Percentiles rank a stretch among this genome's conserved stretches.
Conservation (phyloP, 2,888 invertebrate genomes). For the Eilema griseolum region DNA sequence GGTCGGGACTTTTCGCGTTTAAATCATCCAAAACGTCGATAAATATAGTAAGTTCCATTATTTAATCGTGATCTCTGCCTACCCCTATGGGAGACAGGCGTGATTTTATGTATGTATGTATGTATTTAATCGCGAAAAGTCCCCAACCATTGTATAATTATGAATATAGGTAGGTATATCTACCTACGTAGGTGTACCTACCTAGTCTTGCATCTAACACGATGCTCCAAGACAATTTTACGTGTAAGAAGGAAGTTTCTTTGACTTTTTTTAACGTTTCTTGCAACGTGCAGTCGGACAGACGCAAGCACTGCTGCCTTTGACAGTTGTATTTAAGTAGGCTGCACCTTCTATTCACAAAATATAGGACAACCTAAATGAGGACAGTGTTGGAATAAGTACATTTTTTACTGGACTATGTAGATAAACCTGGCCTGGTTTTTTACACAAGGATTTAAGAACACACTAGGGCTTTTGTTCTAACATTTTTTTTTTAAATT, state of each 20-base stretch:
- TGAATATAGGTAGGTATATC: too few species aligned
- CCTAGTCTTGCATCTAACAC: slow-evolving; percentile 3
- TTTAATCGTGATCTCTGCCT: too few species aligned
- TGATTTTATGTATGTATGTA: too few species aligned
- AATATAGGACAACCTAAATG: slow-evolving; percentile 20
- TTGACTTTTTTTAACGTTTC: slow-evolving; percentile 7
- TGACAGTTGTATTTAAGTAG: slow-evolving; percentile 1
- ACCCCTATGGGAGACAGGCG: too few species aligned
- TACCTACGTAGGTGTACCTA: slow-evolving; percentile 15
- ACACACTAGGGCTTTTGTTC: too few species aligned
- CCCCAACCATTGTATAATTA: too few species aligned
- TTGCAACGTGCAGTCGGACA: background rate
- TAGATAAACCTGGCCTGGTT: background rate
- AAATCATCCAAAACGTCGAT: too few species aligned
- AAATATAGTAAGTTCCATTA: too few species aligned
- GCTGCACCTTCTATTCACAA: slow-evolving; percentile 14
- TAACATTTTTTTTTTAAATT: too few species aligned
- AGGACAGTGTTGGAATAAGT: background rate
- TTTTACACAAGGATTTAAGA: background rate
- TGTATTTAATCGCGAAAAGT: too few species aligned
- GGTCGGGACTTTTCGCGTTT: too few species aligned
- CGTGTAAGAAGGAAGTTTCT: background rate
- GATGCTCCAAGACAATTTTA: slow-evolving; percentile 12
- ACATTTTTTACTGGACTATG: background rate
- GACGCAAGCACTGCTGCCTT: slow-evolving; percentile 2